Conservation (phyloP, 2,888 invertebrate species). For the Nephrocerus scutellatus region DNA sequence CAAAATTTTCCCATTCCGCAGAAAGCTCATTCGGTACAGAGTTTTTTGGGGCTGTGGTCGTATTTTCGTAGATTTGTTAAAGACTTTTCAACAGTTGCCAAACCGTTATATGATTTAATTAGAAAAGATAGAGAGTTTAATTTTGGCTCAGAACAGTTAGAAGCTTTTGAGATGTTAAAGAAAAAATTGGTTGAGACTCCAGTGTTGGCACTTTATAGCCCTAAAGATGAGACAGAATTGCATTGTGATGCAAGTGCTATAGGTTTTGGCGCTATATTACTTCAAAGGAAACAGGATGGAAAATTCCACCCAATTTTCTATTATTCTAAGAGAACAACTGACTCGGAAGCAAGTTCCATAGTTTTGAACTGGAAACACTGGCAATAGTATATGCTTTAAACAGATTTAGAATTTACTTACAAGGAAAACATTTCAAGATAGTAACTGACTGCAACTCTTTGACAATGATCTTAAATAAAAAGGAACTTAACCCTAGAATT, state of each 20-base stretch:
- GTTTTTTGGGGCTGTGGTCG: constrained; percentile 4
- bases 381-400: constrained; percentile 27
- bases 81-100: constrained; percentile 1
- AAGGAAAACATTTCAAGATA: constrained; percentile 23
- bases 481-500: constrained; percentile 24
- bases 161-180: constrained; percentile 9
- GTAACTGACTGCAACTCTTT: constrained; percentile 28
- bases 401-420: constrained; percentile 26
- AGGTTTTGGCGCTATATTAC: constrained; percentile 27
- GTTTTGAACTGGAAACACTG: constrained; percentile 30
- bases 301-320: constrained; percentile 28
- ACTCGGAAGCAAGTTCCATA: constrained; percentile 25
- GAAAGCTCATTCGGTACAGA: not conserved
- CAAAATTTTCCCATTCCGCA: constrained; percentile 1
- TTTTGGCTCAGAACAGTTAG: constrained; percentile 1
- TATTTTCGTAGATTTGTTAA: constrained; percentile 6
- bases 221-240: constrained; percentile 26
- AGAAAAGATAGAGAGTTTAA: constrained; percentile 1
- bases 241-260: constrained; percentile 29
- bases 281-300: constrained; percentile 20
- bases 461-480: constrained; percentile 21
- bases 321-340: constrained; percentile 27
- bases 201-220: constrained; percentile 28
- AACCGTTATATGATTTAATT: constrained; percentile 4
- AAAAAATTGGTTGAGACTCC: constrained; percentile 10